Base-by-base conservation (phyloP, 2,888 invertebrate species). In the Nemoura dubitans region DNA sequence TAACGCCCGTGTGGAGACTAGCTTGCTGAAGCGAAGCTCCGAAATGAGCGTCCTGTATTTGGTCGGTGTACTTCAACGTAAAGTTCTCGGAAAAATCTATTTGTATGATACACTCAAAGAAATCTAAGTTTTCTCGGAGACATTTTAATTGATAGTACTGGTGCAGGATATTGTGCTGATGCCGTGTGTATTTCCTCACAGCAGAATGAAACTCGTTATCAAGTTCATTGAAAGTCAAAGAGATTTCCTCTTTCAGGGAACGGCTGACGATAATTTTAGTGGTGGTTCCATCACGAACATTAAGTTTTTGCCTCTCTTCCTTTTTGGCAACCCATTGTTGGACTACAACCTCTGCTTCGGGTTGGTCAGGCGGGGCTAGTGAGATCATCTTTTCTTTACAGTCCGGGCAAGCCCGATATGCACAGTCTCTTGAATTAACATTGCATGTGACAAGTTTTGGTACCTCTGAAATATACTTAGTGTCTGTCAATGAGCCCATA, bases 391-490 rank as follows among this genome's bases (percentile, higher is more conserved):
- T 36, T 36, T 36, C 36, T 36, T 36, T 36, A 36, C 36, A 36
- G 36, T 36, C 36, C 10, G 36, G 36, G 36, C 36, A 36, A 36
- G 36, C 36, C 36, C 36, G 36, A 36, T 77, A 77, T 77, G 77
- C 77, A 26, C 77, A 77, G 77, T n/a, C 77, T 77, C 26, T 77
- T 26, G 26, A 26, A 25, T 77, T 77, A 77, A 25, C 77, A 77
- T 77, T 77, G 77, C 77, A 77, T 77, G 77, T 77, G n/a, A 77
- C 26, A 25, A 26, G 25, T 77, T 77, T 77, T 25, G 77, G 77
- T 77, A 77, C n/a, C n/a, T 26, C 26, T n/a, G 77, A 77, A n/a
- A 77, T 25, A 77, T 26, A 77, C 26, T 77, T 77, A n/a, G 26
- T 26, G 26, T 77, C 77, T 77, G n/a, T 26, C 26, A 26, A 77